Percentiles rank a stretch among this genome's conserved stretches.
Conservation (phyloP, 1,140 invertebrate species). For the Lysiphlebus fabarum region DNA sequence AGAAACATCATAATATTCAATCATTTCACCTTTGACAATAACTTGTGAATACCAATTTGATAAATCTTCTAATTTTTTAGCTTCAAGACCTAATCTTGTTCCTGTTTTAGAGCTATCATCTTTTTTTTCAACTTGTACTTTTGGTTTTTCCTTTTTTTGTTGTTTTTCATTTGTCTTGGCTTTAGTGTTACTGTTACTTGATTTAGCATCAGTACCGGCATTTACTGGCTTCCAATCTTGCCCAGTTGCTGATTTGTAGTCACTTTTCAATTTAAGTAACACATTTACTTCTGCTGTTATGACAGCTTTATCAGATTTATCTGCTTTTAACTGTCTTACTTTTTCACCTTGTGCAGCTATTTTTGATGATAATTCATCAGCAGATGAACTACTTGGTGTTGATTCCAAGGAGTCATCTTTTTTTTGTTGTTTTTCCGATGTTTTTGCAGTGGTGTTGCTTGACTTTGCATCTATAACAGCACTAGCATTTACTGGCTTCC, state of each 20-base stretch:
- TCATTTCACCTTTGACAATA: conserved; percentile 96
- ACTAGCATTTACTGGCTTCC: conserved; percentile 55
- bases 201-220: conserved; percentile 23
- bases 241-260: conserved; percentile 32
- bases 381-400: too few relatives aligned
- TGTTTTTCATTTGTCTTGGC: conserved; percentile 65
- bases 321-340: conserved; percentile 49
- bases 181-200: too few relatives aligned
- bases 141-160: conserved; percentile 33
- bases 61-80: conserved; percentile 88
- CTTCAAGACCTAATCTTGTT: conserved; percentile 90
- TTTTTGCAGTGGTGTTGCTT: too few relatives aligned
- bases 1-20: conserved; percentile 99
- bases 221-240: conserved; percentile 8
- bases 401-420: too few relatives aligned
- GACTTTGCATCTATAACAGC: too few relatives aligned
- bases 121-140: conserved; percentile 25
- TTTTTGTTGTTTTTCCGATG: too few relatives aligned
- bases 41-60: conserved; percentile 99
- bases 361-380: conserved; percentile 32
- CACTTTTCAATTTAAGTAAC: conserved; percentile 65
- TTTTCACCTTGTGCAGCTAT: conserved; percentile 36
- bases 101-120: conserved; percentile 69
- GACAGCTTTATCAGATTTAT: conserved; percentile 57
- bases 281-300: conserved; percentile 64